Evolutionary conservation across 2,797 vertebrate species (phyloP).

Genomic region (Anisognathus igniventris): DNA sequence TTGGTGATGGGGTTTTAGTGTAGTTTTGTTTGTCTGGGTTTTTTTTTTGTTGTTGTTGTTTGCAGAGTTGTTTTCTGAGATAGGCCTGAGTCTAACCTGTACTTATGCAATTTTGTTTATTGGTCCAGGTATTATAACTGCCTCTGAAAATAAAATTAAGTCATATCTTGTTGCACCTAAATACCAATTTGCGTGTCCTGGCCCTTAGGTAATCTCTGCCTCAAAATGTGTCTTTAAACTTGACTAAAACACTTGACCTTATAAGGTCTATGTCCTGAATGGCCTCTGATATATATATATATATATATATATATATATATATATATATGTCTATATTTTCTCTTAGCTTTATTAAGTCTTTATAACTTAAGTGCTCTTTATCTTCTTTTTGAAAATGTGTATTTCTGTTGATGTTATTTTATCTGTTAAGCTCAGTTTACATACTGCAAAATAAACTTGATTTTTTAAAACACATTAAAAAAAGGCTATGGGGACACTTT

Average conservation of each 20-base stretch:
- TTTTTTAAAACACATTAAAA: neutral
- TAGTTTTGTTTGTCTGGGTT: neutral
- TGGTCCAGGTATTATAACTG: neutral
- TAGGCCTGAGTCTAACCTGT: neutral
- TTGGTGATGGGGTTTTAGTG: neutral
- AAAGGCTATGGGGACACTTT: neutral
- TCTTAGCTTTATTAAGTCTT: neutral
- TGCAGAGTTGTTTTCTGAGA: neutral
- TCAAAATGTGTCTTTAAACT: neutral
- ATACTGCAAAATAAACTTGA: neutral
- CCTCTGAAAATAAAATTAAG: neutral
- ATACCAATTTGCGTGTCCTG: neutral
- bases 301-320: too few relatives aligned
- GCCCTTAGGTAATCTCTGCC: neutral
- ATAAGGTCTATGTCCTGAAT: neutral
- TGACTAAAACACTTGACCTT: neutral
- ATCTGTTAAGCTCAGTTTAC: neutral
- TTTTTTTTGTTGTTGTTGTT: neutral
- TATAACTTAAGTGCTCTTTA: neutral
- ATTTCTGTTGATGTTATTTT: neutral
- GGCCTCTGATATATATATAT: neutral
- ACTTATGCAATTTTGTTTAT: neutral
- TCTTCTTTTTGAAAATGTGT: neutral
- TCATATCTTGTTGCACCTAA: neutral
- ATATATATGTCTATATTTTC: neutral